phyloP scores from a whole-genome alignment of 2,797 vertebrate species.

The Sebastes minor region DNA sequence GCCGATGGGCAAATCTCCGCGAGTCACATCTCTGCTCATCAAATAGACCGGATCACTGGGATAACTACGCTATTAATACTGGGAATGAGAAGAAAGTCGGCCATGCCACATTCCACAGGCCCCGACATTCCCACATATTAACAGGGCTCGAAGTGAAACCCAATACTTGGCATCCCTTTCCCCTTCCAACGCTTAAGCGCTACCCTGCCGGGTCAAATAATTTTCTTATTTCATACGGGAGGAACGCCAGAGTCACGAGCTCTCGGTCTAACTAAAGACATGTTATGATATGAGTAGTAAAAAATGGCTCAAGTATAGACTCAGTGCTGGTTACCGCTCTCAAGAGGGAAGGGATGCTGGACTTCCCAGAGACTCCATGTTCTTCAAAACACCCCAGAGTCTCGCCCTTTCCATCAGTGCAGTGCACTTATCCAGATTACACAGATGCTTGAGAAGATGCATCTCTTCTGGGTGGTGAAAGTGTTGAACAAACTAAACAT shows the following conservation, averaged over 20 bases:
- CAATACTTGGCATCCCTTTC: slow-evolving; percentile 61
- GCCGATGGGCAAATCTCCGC: slow-evolving; percentile 15
- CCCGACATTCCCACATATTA: slow-evolving; percentile 72
- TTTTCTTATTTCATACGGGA: slow-evolving; percentile 62
- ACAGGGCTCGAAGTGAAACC: slow-evolving; percentile 68
- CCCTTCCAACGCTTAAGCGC: slow-evolving; percentile 43
- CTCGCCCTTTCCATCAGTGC: background rate
- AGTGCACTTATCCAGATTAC: slow-evolving; percentile 1
- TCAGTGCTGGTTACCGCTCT: slow-evolving; percentile 28
- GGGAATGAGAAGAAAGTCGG: slow-evolving; percentile 63
- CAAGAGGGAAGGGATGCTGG: slow-evolving; percentile 28
- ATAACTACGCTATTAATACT: slow-evolving; percentile 74
- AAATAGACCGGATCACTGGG: slow-evolving; percentile 48
- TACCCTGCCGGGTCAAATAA: slow-evolving; percentile 51
- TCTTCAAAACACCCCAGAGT: slow-evolving; percentile 25
- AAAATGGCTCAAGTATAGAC: slow-evolving; percentile 17
- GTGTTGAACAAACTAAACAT: slow-evolving; percentile 4
- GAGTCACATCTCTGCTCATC: slow-evolving; percentile 46
- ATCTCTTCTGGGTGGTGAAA: background rate
- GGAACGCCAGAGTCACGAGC: slow-evolving; percentile 52
- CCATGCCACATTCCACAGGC: slow-evolving; percentile 63
- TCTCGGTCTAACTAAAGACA: slow-evolving; percentile 52
- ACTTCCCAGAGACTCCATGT: slow-evolving; percentile 43
- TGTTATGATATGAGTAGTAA: slow-evolving; percentile 45
- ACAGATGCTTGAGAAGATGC: slow-evolving; percentile 1